Evolutionary conservation across 2,888 invertebrate species (phyloP), one percentile per base, ranked within the genome.

Genomic region (Cinara cedri): DNA sequence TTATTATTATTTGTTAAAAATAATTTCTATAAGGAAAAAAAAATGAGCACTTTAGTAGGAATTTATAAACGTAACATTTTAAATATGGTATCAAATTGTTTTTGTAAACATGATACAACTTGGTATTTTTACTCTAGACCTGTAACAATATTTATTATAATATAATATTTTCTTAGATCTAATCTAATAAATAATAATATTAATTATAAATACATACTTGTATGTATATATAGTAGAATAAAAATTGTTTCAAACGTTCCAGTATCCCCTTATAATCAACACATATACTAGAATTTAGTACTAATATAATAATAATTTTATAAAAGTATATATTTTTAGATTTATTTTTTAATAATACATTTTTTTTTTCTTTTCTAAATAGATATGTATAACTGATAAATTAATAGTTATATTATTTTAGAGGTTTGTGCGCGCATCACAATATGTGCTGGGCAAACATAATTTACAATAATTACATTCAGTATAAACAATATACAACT

Each of bases 231-330:
- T 44, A n/a, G 34, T 34, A 46, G 26, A 51, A 72, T 49, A 16
- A 21, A 34, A 63, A 34, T 21, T 42, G 51, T 63, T 74, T 63
- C 8, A n/a, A n/a, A 60, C 34, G 46, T 46, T 44, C n/a, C 42
- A 34, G 16, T 55, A 42, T 70, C 34, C 62, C 34, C 21, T 62
- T 13, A 34, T 74, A 42, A 54, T 63, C 42, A 51, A 72, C 55
- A 13, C 49, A 26, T 49, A 74, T 26, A 49, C n/a, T 74, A 63
- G 63, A 34, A 4, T 74, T 63, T 63, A 63, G 51, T 51, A 74
- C 63, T 74, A 74, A 63, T 74, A 63, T 63, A 54, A 51, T 60
- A 63, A 62, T 62, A 74, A 62, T 75, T 65, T 63, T 75, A 55
- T 63, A 74, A 19, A 63, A 34, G 63, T n/a, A 57, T 60, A 66